These are phyloP conservation scores for Brachionus sp. DNA, from an alignment of 1,140 invertebrate genomes.

Conservation along the genomic window DNA sequence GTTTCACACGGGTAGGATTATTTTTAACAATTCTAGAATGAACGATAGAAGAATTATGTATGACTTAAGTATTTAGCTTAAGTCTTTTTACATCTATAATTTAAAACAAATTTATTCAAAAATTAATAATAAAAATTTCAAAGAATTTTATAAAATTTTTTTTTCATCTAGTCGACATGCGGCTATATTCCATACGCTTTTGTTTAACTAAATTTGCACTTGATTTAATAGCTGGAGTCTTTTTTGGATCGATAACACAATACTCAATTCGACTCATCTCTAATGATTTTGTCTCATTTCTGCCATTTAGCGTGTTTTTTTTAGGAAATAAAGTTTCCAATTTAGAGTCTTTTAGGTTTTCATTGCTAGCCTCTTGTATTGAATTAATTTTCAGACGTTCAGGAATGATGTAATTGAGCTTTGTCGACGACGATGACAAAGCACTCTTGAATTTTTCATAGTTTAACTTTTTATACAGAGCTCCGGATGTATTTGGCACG, in stretches of 20 bases:
- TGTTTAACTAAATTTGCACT: conserved; percentile 34
- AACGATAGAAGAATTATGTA: too few relatives aligned
- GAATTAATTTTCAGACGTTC: conserved; percentile 31
- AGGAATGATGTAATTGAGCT: conserved; percentile 37
- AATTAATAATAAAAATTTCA: neutral
- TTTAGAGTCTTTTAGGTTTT: conserved; percentile 8
- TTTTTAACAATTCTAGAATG: too few relatives aligned
- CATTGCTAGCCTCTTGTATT: neutral
- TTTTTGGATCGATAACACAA: conserved; percentile 31
- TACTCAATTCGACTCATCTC: conserved; percentile 25
- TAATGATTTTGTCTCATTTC: neutral
- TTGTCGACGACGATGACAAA: neutral
- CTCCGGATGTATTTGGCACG: neutral
- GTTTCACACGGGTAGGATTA: too few relatives aligned
- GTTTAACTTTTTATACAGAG: conserved; percentile 18
- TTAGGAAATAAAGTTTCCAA: neutral
- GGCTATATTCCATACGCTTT: conserved; percentile 1
- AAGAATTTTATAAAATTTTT: neutral
- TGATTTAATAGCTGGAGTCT: conserved; percentile 41
- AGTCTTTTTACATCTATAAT: too few relatives aligned
- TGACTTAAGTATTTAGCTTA: too few relatives aligned
- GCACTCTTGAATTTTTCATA: conserved; percentile 22
- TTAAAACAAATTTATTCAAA: neutral
- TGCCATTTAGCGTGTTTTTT: neutral
- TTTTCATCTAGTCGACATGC: neutral